A percentile compares a stretch with the other conserved stretches of the same genome.
Evolutionary conservation across 2,888 invertebrate species (phyloP).

Genomic region (Acanthosoma haemorrhoidale): DNA sequence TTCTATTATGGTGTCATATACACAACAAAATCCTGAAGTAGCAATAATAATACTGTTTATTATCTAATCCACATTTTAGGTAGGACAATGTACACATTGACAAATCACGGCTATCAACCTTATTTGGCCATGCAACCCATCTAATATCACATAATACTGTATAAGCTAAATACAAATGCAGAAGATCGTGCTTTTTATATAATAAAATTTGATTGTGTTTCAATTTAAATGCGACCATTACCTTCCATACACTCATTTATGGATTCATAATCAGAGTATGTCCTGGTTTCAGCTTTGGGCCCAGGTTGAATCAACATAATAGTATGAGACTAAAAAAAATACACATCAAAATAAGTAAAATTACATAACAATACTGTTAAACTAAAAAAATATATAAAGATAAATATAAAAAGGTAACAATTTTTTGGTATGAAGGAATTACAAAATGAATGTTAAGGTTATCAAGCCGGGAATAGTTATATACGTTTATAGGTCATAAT

Average conservation of each 20-base stretch:
- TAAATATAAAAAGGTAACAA: background rate
- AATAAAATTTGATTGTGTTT: background rate
- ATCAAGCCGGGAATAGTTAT: background rate
- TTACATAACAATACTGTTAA: background rate
- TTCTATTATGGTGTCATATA: too few species aligned
- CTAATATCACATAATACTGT: too few species aligned
- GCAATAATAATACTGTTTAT: too few species aligned
- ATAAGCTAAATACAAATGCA: too few species aligned
- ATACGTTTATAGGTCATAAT: background rate
- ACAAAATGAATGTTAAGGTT: background rate
- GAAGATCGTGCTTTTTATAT: too few species aligned
- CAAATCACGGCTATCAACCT: too few species aligned
- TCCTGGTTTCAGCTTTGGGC: conserved; percentile 86
- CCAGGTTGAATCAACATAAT: conserved; percentile 94
- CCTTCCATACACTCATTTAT: conserved; percentile 98
- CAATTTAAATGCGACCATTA: conserved; percentile 42
- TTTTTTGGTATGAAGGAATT: background rate
- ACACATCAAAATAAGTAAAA: background rate
- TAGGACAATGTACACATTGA: background rate
- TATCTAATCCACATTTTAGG: too few species aligned
- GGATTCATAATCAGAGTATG: conserved; percentile 97
- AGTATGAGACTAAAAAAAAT: conserved; percentile 78
- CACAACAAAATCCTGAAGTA: too few species aligned
- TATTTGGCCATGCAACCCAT: too few species aligned
- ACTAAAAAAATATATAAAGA: background rate